Evolutionary conservation across 2,888 invertebrate genomes (phyloP).

Genomic region (Cistogaster globosa): DNA sequence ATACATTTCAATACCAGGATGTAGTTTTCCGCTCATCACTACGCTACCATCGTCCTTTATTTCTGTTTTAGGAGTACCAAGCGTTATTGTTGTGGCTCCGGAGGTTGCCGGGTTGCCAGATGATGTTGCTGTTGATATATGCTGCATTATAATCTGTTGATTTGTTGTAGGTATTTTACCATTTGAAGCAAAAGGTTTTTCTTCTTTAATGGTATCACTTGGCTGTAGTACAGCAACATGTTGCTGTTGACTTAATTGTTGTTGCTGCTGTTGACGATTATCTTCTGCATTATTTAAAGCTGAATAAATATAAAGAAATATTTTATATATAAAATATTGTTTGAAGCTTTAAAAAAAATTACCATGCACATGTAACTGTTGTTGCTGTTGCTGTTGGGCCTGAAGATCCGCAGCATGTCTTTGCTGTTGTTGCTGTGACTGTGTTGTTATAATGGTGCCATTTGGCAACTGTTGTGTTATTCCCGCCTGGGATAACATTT

Average conservation of each 20-base stretch:
- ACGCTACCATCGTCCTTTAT: conserved; percentile 76
- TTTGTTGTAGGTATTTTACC: conserved; percentile 67
- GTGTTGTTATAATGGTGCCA: conserved; percentile 76
- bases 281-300: conserved; percentile 74
- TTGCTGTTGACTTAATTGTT: conserved; percentile 69
- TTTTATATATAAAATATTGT: not conserved
- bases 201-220: conserved; percentile 75
- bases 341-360: conserved; percentile 30
- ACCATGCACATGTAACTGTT: conserved; percentile 73
- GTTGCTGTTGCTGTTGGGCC: conserved; percentile 70
- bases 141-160: conserved; percentile 78
- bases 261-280: conserved; percentile 76
- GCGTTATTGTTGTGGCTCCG: conserved; percentile 80
- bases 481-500: conserved; percentile 75
- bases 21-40: conserved; percentile 81
- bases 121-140: conserved; percentile 77
- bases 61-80: conserved; percentile 78
- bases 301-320: conserved; percentile 30
- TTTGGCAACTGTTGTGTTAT: conserved; percentile 76
- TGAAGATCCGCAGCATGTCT: conserved; percentile 62
- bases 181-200: conserved; percentile 75
- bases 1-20: conserved; percentile 88
- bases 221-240: conserved; percentile 69
- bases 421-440: conserved; percentile 66
- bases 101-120: conserved; percentile 72